phyloP scores from a whole-genome alignment of 2,888 invertebrate species.

The Adineta ricciae region DNA sequence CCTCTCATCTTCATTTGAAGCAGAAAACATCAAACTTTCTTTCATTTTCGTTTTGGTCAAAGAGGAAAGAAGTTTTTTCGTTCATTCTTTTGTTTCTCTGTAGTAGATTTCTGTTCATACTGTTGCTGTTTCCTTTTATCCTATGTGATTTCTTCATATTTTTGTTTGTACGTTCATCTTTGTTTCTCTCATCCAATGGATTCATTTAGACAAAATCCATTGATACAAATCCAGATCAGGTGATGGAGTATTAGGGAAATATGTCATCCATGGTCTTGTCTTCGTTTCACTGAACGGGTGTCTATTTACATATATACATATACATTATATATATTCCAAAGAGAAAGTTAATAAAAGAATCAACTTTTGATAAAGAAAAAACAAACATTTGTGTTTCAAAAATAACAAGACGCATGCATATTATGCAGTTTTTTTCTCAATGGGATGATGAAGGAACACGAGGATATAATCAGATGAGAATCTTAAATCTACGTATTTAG shows the following conservation, averaged over 20 bases:
- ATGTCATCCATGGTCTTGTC: neutral
- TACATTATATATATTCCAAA: neutral
- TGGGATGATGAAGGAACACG: too few relatives aligned
- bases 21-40: neutral
- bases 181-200: neutral
- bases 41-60: neutral
- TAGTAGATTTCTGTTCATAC: neutral
- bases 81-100: neutral
- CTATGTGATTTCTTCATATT: neutral
- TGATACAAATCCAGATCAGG: neutral
- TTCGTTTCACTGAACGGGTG: neutral
- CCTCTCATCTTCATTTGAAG: neutral
- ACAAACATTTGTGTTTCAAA: too few relatives aligned
- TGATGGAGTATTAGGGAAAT: neutral
- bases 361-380: too few relatives aligned
- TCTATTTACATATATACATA: neutral
- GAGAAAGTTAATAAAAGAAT: neutral
- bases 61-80: neutral
- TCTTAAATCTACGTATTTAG: too few relatives aligned
- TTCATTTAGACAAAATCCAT: neutral
- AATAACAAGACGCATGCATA: too few relatives aligned
- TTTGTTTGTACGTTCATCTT: neutral
- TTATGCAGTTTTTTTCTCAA: too few relatives aligned
- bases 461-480: too few relatives aligned
- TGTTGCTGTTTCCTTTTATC: neutral